A percentile compares a stretch with the other conserved stretches of the same genome.
These are phyloP conservation scores for Drosophila ercepeae DNA, from an alignment of 1,140 invertebrate genomes.

Conservation along the genomic window DNA sequence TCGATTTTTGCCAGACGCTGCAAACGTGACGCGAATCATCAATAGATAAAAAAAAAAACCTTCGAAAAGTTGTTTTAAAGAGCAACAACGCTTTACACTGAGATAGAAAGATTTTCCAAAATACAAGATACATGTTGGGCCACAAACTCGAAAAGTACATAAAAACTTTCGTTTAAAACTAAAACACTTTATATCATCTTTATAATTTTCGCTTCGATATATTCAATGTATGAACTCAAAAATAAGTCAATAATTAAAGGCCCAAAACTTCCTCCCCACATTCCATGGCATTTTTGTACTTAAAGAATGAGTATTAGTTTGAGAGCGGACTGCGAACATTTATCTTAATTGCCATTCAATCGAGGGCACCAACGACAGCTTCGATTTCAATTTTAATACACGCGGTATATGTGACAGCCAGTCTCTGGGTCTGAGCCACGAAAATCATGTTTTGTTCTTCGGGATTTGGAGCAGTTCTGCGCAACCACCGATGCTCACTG, in stretches of 20 bases:
- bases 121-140: neutral
- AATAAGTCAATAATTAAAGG: conserved; percentile 69
- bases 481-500: conserved; percentile 75
- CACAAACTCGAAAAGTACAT: too few relatives aligned
- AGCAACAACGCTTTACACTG: neutral
- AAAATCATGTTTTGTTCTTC: neutral
- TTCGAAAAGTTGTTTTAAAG: conserved; percentile 38
- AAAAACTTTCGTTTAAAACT: too few relatives aligned
- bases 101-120: conserved; percentile 2
- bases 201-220: too few relatives aligned
- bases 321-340: conserved; percentile 79
- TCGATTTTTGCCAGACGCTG: conserved; percentile 72
- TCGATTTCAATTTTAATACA: conserved; percentile 74
- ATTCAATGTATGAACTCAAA: too few relatives aligned
- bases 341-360: conserved; percentile 82
- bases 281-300: too few relatives aligned
- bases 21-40: conserved; percentile 70
- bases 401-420: conserved; percentile 5
- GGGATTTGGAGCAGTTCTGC: neutral
- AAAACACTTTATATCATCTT: too few relatives aligned
- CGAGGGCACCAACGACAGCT: conserved; percentile 49
- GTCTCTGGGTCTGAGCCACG: neutral
- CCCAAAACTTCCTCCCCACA: conserved; percentile 36
- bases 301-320: too few relatives aligned
- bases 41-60: conserved; percentile 43